These are phyloP conservation scores for Bostrychus sinensis DNA, from an alignment of 2,113 vertebrate species.

Conservation along the genomic window DNA sequence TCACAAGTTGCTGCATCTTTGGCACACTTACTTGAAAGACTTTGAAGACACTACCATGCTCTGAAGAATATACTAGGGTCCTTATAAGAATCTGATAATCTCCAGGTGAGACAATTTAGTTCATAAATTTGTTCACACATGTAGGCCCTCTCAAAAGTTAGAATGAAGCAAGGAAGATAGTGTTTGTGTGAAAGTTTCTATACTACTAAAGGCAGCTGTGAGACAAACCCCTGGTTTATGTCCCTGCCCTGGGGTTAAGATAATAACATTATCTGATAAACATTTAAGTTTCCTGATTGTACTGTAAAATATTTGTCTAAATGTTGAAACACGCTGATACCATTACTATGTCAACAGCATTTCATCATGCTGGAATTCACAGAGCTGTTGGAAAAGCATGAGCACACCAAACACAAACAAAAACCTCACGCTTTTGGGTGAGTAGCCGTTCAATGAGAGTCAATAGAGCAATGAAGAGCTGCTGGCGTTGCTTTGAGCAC, in stretches of 20 bases:
- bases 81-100: no score
- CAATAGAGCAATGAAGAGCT: slow-evolving; percentile 62
- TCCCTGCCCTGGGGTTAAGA: slow-evolving; percentile 30
- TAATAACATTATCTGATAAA: slow-evolving; percentile 33
- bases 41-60: no score
- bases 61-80: no score
- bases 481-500: slow-evolving; percentile 21
- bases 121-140: neutral
- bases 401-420: slow-evolving; percentile 8
- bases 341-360: slow-evolving; percentile 31
- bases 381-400: slow-evolving; percentile 24
- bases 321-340: slow-evolving; percentile 25
- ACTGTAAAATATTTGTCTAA: slow-evolving; percentile 26
- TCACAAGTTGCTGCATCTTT: no score
- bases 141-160: neutral
- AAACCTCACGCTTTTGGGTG: slow-evolving; percentile 21
- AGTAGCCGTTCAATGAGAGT: slow-evolving; percentile 52
- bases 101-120: neutral
- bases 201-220: neutral
- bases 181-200: neutral
- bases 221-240: slow-evolving; percentile 8
- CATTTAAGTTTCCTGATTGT: slow-evolving; percentile 4
- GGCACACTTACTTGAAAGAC: no score
- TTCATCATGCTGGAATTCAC: slow-evolving; percentile 25
- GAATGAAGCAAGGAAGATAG: neutral